phyloP scores from a whole-genome alignment of 1,140 invertebrate genomes.

The Sitobion miscanthi region DNA sequence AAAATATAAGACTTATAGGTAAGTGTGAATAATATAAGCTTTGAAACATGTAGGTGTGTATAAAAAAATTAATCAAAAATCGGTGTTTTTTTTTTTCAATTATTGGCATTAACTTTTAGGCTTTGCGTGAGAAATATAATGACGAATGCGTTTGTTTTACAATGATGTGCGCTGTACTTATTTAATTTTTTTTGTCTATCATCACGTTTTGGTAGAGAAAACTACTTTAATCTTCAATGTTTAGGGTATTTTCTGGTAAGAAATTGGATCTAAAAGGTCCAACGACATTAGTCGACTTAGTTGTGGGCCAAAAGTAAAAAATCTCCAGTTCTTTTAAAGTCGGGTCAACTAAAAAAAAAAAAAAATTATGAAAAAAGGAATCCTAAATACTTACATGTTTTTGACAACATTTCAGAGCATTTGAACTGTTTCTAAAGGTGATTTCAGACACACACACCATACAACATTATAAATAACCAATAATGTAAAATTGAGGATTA shows the following conservation, averaged over 20 bases:
- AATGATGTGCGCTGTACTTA: neutral
- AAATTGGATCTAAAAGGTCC: neutral
- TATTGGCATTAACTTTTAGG: neutral
- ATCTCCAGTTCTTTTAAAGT: neutral
- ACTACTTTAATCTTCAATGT: neutral
- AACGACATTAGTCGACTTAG: neutral
- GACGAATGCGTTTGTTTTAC: neutral
- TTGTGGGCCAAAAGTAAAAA: neutral
- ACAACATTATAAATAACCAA: neutral
- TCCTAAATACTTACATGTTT: neutral
- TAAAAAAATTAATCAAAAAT: no score
- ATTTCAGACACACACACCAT: no score
- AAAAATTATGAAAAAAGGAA: neutral
- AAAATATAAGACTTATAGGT: no score
- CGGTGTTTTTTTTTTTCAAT: neutral
- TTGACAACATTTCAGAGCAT: neutral
- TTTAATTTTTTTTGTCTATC: no score
- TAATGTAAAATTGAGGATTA: neutral
- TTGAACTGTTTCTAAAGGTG: neutral
- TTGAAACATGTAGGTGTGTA: neutral
- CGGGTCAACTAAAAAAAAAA: no score
- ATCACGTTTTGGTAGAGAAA: no score
- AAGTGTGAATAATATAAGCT: no score
- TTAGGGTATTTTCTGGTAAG: neutral
- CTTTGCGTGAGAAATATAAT: neutral